Evolutionary conservation across 2,797 vertebrate genomes (phyloP).

Genomic region (Pampus argenteus): DNA sequence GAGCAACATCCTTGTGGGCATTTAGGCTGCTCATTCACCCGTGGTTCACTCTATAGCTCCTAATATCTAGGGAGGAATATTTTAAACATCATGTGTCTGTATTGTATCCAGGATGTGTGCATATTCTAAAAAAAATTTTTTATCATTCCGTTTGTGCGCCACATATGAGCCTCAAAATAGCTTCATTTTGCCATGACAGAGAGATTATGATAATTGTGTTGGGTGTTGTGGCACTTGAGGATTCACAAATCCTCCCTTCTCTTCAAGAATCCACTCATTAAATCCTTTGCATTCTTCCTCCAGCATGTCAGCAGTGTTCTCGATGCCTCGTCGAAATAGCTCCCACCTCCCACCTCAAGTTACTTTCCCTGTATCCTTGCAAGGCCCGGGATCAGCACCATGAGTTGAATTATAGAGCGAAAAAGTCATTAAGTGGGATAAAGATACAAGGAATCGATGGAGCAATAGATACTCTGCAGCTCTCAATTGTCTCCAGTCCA

Average conservation of each 20-base stretch:
- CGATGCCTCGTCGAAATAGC: conserved; percentile 51
- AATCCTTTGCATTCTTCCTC: conserved; percentile 63
- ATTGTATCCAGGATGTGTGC: background rate
- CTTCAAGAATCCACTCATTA: conserved; percentile 73
- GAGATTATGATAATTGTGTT: conserved; percentile 75
- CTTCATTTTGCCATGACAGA: conserved; percentile 56
- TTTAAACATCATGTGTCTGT: conserved; percentile 6
- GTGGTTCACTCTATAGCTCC: conserved; percentile 24
- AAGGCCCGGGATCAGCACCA: conserved; percentile 60
- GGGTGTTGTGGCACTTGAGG: conserved; percentile 62
- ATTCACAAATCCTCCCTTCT: conserved; percentile 69
- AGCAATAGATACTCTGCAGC: conserved; percentile 67
- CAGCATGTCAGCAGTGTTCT: conserved; percentile 10
- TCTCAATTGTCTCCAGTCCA: conserved; percentile 72
- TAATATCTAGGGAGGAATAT: background rate
- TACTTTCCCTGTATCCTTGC: conserved; percentile 44
- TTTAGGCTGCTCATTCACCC: conserved; percentile 45
- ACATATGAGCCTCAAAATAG: conserved; percentile 58
- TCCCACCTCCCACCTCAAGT: conserved; percentile 42
- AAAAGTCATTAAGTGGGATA: conserved; percentile 79
- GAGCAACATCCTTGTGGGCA: conserved; percentile 48
- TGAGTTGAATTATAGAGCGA: conserved; percentile 72
- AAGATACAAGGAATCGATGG: conserved; percentile 81
- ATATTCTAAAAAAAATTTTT: conserved; percentile 37
- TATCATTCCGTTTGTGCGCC: conserved; percentile 29